Percentiles rank a stretch among this genome's conserved stretches.
phyloP scores from a whole-genome alignment of 2,113 vertebrate genomes.

The Hylia prasina region DNA sequence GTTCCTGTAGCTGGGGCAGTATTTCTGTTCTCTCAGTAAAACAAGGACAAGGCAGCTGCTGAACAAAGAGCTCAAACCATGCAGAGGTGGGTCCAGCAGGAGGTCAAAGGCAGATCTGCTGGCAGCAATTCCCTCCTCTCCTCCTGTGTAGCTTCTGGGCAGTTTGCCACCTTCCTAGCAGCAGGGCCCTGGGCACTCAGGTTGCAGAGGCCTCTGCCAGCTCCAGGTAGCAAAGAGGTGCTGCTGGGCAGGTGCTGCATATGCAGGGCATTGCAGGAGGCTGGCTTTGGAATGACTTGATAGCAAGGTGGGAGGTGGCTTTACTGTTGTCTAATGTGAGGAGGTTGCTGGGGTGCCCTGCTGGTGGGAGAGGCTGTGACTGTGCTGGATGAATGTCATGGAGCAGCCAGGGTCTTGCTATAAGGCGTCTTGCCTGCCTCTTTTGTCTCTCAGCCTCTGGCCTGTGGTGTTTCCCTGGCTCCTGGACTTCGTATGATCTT shows the following conservation, averaged over 20 bases:
- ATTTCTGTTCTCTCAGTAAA: neutral
- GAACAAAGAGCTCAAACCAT: neutral
- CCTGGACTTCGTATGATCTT: neutral
- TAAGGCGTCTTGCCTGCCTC: neutral
- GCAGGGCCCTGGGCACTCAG: neutral
- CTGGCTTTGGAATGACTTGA: neutral
- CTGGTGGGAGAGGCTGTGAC: neutral
- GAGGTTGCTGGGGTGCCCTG: neutral
- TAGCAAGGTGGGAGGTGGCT: neutral
- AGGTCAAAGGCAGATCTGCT: neutral
- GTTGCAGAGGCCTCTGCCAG: neutral
- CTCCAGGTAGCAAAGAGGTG: neutral
- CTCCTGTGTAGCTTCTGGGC: neutral
- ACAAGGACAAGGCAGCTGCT: neutral
- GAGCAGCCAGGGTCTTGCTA: neutral
- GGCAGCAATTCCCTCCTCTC: neutral
- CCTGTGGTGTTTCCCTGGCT: neutral
- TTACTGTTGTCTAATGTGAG: neutral
- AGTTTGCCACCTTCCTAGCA: neutral
- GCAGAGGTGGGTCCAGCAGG: neutral
- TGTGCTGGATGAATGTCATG: fast-evolving
- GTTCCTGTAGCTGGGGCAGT: neutral
- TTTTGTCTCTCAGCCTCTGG: neutral
- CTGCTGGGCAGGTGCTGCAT: neutral
- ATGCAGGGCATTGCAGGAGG: neutral